These are phyloP conservation scores for Nibea albiflora DNA, from an alignment of 2,113 vertebrate species.

Conservation along the genomic window DNA sequence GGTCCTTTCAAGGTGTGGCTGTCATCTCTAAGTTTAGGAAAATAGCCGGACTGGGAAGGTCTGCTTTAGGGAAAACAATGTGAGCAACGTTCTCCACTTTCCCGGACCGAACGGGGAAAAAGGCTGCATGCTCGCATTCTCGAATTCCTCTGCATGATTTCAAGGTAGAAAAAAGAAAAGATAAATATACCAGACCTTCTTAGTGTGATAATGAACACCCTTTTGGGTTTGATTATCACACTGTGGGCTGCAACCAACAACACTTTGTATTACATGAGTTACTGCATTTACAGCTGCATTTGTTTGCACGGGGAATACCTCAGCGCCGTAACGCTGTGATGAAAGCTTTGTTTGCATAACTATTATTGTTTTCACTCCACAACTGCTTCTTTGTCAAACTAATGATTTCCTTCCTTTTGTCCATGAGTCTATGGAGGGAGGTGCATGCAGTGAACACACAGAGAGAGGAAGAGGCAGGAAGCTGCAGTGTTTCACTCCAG, in stretches of 20 bases:
- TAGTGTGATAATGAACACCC: not conserved
- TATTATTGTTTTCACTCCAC: slow-evolving; percentile 55
- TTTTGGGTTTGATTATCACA: not conserved
- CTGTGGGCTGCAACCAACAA: not conserved
- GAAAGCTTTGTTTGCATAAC: slow-evolving; percentile 49
- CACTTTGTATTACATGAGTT: not conserved
- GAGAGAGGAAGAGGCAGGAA: slow-evolving; percentile 13
- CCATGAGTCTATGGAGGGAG: slow-evolving; percentile 37
- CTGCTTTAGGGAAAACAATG: not conserved
- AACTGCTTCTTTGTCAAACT: slow-evolving; percentile 64
- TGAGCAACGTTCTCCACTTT: not conserved
- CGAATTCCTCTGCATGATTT: not conserved
- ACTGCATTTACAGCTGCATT: slow-evolving; percentile 17
- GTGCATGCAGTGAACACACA: slow-evolving; percentile 16
- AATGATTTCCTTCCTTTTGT: slow-evolving; percentile 66
- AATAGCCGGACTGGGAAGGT: not conserved
- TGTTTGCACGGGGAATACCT: slow-evolving; percentile 14
- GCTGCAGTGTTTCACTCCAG: slow-evolving; percentile 27
- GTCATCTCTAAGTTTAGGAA: not conserved
- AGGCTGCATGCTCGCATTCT: not conserved
- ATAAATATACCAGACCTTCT: not conserved
- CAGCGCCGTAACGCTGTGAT: slow-evolving; percentile 6
- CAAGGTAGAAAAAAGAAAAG: not conserved
- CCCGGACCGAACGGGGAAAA: not conserved
- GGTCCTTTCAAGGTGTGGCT: not conserved